A percentile compares a stretch with the other conserved stretches of the same genome.
Evolutionary conservation across 2,113 vertebrate species (phyloP).

Genomic region (Tenrec ecaudatus): DNA sequence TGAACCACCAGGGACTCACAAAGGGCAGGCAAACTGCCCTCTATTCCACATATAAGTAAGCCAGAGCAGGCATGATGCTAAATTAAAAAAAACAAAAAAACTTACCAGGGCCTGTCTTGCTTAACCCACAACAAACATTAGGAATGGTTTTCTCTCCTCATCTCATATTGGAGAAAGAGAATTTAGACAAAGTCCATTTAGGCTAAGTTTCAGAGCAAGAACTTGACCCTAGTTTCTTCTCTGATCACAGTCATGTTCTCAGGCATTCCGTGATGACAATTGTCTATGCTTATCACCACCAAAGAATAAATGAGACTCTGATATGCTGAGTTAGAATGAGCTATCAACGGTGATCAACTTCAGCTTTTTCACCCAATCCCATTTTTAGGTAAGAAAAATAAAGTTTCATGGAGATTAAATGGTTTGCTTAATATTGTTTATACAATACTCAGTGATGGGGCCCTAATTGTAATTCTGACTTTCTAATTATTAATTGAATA

Average conservation of each 20-base stretch:
- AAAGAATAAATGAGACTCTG: not conserved
- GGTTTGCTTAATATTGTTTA: not conserved
- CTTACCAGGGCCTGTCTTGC: not conserved
- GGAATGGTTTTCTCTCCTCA: not conserved
- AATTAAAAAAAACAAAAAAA: not conserved
- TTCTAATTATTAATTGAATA: not conserved
- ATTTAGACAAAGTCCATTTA: not conserved
- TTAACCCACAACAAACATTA: not conserved
- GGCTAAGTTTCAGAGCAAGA: not conserved
- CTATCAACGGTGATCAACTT: not conserved
- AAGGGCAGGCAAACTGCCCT: not conserved
- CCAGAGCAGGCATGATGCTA: not conserved
- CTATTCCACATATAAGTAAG: not conserved
- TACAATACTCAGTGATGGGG: not conserved
- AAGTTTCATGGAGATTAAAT: not conserved
- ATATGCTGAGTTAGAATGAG: not conserved
- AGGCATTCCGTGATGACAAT: not conserved
- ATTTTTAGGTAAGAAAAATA: not conserved
- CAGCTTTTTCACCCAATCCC: not conserved
- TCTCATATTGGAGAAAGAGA: not conserved
- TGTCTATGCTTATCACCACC: fast-evolving
- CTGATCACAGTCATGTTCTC: not conserved
- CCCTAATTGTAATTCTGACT: not conserved
- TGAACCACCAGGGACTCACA: not conserved
- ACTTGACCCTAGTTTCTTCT: not conserved